Evolutionary conservation across 2,888 invertebrate genomes (phyloP).

Genomic region (Onchidella celtica): DNA sequence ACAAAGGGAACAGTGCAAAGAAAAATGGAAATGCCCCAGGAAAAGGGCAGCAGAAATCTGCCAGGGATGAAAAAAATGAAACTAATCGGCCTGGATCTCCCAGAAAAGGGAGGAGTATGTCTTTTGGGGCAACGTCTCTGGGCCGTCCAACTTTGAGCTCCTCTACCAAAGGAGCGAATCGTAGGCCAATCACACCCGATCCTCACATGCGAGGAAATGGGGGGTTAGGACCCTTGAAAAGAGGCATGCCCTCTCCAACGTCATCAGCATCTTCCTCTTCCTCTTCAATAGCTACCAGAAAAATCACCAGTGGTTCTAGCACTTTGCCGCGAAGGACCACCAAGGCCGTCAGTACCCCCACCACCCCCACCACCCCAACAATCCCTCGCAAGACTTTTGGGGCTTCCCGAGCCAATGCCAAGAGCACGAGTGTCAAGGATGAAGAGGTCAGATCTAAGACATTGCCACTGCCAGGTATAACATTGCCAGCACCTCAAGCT

Average conservation of each 20-base stretch:
- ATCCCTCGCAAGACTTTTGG: conserved; percentile 2
- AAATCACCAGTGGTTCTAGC: conserved; percentile 30
- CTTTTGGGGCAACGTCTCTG: conserved; percentile 34
- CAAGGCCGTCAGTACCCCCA: conserved; percentile 5
- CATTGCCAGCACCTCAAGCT: background rate
- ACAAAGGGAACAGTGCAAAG: background rate
- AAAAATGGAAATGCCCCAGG: background rate
- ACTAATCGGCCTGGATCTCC: background rate
- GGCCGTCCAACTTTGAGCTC: conserved; percentile 26
- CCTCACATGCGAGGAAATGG: background rate
- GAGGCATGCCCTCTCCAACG: background rate
- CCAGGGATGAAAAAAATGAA: conserved; percentile 20
- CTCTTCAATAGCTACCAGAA: conserved; percentile 12
- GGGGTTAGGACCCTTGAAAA: background rate
- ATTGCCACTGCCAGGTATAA: conserved; percentile 57
- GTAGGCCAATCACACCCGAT: conserved; percentile 39
- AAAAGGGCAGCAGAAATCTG: conserved; percentile 1
- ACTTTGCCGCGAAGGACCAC: conserved; percentile 39
- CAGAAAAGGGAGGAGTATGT: conserved; percentile 39
- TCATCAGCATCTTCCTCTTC: conserved; percentile 28
- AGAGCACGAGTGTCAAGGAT: conserved; percentile 35
- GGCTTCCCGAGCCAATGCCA: background rate
- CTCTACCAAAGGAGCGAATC: background rate
- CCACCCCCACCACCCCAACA: conserved; percentile 42
- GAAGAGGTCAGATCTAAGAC: conserved; percentile 55